Conservation (phyloP, 2,113 vertebrate genomes). For the Chamaea fasciata region DNA sequence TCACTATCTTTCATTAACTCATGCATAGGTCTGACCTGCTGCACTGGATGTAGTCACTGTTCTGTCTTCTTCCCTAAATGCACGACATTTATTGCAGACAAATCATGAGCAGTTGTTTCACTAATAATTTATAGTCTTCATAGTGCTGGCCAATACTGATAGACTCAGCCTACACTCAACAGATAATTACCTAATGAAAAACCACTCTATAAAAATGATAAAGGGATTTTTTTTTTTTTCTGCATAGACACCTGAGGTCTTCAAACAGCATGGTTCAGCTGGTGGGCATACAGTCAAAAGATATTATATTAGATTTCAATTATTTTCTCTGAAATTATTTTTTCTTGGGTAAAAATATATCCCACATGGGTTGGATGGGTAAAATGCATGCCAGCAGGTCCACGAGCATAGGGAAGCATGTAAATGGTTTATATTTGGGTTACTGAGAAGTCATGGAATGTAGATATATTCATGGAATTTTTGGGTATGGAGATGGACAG, state of each 20-base stretch:
- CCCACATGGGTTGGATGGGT: neutral
- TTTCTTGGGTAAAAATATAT: neutral
- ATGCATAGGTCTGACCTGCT: neutral
- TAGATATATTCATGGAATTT: neutral
- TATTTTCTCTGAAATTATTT: neutral
- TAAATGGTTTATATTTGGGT: neutral
- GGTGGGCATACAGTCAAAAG: neutral
- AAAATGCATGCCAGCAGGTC: neutral
- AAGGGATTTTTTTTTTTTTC: neutral
- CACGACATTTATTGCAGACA: neutral
- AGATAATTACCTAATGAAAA: neutral
- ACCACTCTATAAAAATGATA: neutral
- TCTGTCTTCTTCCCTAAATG: neutral
- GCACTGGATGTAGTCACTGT: neutral
- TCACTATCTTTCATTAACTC: slow-evolving; percentile 21
- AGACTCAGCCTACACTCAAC: neutral
- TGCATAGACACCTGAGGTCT: neutral
- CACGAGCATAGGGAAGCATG: neutral
- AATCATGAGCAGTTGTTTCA: neutral
- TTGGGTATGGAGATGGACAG: neutral
- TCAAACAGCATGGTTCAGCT: neutral
- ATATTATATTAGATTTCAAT: neutral
- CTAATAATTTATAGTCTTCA: neutral
- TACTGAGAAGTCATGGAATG: neutral
- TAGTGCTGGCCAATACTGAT: neutral